Base-by-base conservation (phyloP, 2,113 vertebrate genomes). In the Vulpes ferrilata region DNA sequence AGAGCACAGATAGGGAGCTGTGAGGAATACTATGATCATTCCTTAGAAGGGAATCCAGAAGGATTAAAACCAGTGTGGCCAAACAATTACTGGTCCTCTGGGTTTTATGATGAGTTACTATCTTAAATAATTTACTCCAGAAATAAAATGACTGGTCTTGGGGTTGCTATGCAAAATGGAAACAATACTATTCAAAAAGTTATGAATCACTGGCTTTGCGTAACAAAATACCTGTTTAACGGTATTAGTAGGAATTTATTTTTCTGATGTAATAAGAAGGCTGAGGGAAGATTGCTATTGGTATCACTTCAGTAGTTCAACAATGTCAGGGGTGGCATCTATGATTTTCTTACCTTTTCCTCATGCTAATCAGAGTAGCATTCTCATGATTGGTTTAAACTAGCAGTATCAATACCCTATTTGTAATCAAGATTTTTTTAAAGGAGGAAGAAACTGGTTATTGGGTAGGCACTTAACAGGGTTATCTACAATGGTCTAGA, bases 61-160 rank as follows among this genome's bases (percentile, higher is more conserved):
- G 23, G 38, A 92, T 91, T 92, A 96, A 81, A 92, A 83, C 16
- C 73, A 92, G 32, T 32, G 53, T 64, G 22, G 25, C 11, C 23
- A 67, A 76, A 67, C 7, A 59, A 30, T 53, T 73, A 27, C 38
- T 79, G 48, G 5, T 93, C 57, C 43, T 80, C 22, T 90, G 25
- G 16, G 59, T 69, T 79, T 96, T 83, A 73, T 80, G 22, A 35
- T 53, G 73, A 87, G 19, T 85, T 93, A 83, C 59, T 88, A 25
- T 57, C 60, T 88, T 83, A 74, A 93, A 88, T 80, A 92, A 93
- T 85, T 12, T 92, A 86, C 43, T 90, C 48, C 10, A 76, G 79
- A 91, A 96, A 65, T 76, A 93, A 96, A 87, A 90, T 67, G 48
- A 84, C 51, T 79, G 79, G 38, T 35, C n/a, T 73, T 90, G 64